phyloP scores from a whole-genome alignment of 1,140 invertebrate species.

The Atta cephalotes region DNA sequence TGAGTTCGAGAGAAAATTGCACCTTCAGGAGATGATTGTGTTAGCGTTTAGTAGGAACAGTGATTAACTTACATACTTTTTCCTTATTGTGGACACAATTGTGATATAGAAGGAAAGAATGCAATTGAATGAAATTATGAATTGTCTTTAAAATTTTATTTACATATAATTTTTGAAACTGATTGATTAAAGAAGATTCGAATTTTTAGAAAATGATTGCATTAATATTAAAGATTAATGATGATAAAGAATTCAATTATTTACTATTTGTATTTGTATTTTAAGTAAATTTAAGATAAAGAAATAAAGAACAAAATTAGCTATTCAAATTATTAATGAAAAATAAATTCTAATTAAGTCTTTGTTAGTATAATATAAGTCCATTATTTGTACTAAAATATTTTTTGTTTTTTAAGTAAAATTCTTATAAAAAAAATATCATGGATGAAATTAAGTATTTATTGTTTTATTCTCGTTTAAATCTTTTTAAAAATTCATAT shows the following conservation, averaged over 20 bases:
- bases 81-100: not conserved
- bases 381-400: too few species aligned
- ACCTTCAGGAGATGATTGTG: conserved; percentile 25
- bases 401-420: too few species aligned
- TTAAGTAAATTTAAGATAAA: not conserved
- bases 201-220: not conserved
- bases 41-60: conserved; percentile 11
- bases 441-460: too few species aligned
- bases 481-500: too few species aligned
- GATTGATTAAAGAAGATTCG: not conserved
- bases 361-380: too few species aligned
- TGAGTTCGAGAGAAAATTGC: conserved; percentile 39
- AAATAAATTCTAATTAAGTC: too few species aligned
- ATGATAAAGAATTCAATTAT: not conserved
- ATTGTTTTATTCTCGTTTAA: too few species aligned
- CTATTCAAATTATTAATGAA: too few species aligned
- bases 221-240: not conserved
- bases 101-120: not conserved
- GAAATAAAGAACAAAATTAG: too few species aligned
- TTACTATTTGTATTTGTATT: not conserved
- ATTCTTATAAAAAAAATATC: too few species aligned
- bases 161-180: not conserved
- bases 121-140: not conserved
- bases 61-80: conserved; percentile 37
- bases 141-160: not conserved